Percentiles rank a stretch among this genome's conserved stretches.
Evolutionary conservation across 2,888 invertebrate species (phyloP).

Genomic region (Augochlorella aurata): DNA sequence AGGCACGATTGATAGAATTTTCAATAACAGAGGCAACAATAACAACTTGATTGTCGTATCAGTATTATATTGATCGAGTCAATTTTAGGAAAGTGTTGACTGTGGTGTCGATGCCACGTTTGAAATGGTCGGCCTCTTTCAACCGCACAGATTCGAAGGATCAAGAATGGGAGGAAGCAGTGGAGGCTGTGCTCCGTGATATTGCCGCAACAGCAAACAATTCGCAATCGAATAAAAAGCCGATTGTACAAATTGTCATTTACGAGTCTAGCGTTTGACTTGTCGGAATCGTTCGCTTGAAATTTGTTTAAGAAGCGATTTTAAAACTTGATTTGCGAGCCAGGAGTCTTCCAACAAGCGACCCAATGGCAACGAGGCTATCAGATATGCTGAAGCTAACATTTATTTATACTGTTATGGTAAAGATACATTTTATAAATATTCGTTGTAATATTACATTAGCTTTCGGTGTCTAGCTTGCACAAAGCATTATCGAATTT

Average conservation of each 20-base stretch:
- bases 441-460: neutral
- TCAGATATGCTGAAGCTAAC: neutral
- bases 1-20: constrained; percentile 72
- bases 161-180: constrained; percentile 88
- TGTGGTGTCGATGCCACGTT: constrained; percentile 88
- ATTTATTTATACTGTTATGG: neutral
- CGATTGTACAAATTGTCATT: constrained; percentile 91
- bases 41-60: too few species aligned
- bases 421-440: neutral
- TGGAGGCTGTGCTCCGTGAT: constrained; percentile 89
- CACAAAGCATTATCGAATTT: neutral
- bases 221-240: constrained; percentile 83
- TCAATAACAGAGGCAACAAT: too few species aligned
- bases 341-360: neutral
- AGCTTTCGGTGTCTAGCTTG: neutral
- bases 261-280: constrained; percentile 93
- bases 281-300: neutral
- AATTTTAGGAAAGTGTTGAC: constrained; percentile 84
- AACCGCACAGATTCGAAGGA: constrained; percentile 83
- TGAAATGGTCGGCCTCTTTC: constrained; percentile 83
- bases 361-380: neutral
- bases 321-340: neutral
- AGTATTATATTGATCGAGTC: neutral
- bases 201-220: constrained; percentile 85
- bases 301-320: neutral